Base-by-base conservation (phyloP, 2,797 vertebrate genomes). In the Cossypha caffra region DNA sequence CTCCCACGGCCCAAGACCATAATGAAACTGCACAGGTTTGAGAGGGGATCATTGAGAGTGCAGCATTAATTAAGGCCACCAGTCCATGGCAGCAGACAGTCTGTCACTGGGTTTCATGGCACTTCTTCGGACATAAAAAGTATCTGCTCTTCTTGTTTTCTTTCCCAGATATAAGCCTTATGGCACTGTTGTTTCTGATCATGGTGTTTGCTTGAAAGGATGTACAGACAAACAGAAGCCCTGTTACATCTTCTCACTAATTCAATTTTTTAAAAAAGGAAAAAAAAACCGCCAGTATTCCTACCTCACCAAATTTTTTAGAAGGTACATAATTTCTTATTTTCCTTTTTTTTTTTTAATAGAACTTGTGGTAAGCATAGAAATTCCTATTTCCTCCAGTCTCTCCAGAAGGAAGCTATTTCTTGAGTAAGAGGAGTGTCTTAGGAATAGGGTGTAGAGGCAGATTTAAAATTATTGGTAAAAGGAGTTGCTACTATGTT, bases 231-330 rank as follows among this genome's bases (percentile, higher is more conserved):
- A 33, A 26, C n/a, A 50, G 38, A 17, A 62, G 4, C 6, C 18
- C 8, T 79, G 21, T 67, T 59, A 28, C 2, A 18, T 29, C 28
- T 61, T 62, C n/a, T 81, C 13, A 15, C 6, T 63, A 33, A 24
- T 85, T 57, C n/a, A 8, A 13, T 43, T 43, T 43, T 43, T 43
- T 43, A 9, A 9, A 43, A 43, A 43, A 20, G 19, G 2, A 0
- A 3, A 0, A 5, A 20, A 40, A 43, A 43, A 13, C 0, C 0
- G 0, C 3, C 33, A 28, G 23, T 62, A 24, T 3, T 10, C 6
- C 8, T 4, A 47, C 24, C 7, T 59, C 23, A 58, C 33, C 1
- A 35, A 16, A 5, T 11, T 35, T 61, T 42, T 2, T 0, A 4
- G 52, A 74, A 43, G 2, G 1, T 28, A 4, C 8, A 10, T 29